A percentile compares a stretch with the other conserved stretches of the same genome.
Evolutionary conservation across 2,888 invertebrate species (phyloP).

Genomic region (Harmothoe impar): DNA sequence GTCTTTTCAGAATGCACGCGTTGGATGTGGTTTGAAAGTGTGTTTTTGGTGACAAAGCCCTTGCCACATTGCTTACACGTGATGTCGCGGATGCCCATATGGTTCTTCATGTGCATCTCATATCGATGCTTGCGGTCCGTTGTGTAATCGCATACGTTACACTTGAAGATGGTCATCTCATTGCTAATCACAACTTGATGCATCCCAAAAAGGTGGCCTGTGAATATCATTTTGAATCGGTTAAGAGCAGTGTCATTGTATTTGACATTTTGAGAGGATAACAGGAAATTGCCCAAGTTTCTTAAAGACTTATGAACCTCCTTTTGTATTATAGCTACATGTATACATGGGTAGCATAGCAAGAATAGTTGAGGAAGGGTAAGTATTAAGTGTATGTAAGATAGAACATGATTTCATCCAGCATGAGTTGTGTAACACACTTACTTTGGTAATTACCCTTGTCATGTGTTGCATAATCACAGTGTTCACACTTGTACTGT

Average conservation of each 20-base stretch:
- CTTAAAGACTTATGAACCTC: too few species aligned
- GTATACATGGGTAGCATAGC: too few species aligned
- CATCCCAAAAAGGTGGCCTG: conserved; percentile 67
- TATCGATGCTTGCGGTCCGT: conserved; percentile 67
- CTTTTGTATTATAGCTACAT: too few species aligned
- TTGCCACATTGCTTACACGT: conserved; percentile 68
- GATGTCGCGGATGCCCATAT: conserved; percentile 67
- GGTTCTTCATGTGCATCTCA: conserved; percentile 67
- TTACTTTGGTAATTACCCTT: conserved; percentile 76
- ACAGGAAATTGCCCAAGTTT: too few species aligned
- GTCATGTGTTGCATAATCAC: conserved; percentile 74
- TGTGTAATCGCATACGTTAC: conserved; percentile 65
- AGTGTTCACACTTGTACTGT: conserved; percentile 74
- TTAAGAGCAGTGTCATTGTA: not conserved
- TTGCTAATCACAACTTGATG: conserved; percentile 64
- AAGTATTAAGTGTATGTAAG: too few species aligned
- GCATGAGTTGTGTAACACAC: conserved; percentile 58
- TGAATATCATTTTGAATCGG: not conserved
- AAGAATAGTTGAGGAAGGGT: too few species aligned
- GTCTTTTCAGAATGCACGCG: conserved; percentile 74
- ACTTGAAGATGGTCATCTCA: conserved; percentile 66
- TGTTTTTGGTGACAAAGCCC: conserved; percentile 67
- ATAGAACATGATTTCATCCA: too few species aligned
- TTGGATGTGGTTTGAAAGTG: conserved; percentile 68
- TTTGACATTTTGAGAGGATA: too few species aligned